Conservation (phyloP, 1,140 invertebrate genomes). For the Hycleus cichorii region DNA sequence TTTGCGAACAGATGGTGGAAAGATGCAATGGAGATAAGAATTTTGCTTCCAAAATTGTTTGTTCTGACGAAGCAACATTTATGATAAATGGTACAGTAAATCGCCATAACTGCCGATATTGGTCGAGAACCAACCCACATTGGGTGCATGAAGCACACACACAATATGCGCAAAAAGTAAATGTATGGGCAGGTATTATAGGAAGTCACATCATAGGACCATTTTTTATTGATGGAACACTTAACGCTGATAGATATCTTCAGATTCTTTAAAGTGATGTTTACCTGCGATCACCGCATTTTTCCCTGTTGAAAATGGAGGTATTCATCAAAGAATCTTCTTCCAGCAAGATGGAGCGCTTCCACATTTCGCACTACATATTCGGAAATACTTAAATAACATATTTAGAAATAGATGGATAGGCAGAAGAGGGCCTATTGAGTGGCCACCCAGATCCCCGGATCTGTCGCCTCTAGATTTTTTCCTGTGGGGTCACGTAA, state of each 20-base stretch:
- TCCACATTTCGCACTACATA: too few relatives aligned
- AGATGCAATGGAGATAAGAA: conserved; percentile 1
- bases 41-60: conserved; percentile 8
- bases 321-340: too few relatives aligned
- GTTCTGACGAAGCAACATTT: conserved; percentile 4
- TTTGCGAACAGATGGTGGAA: conserved; percentile 9
- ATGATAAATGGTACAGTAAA: conserved; percentile 5
- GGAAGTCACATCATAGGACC: conserved; percentile 3
- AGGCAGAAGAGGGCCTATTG: too few relatives aligned
- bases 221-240: conserved; percentile 1
- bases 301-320: too few relatives aligned
- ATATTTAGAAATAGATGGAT: too few relatives aligned
- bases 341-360: too few relatives aligned
- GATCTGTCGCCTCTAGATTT: too few relatives aligned
- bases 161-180: neutral
- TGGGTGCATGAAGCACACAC: conserved; percentile 4
- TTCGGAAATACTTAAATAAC: too few relatives aligned
- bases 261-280: too few relatives aligned
- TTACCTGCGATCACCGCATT: too few relatives aligned
- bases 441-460: too few relatives aligned
- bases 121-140: conserved; percentile 6
- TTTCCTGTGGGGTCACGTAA: too few relatives aligned
- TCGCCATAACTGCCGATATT: conserved; percentile 7
- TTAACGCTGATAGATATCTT: conserved; percentile 4
- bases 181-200: conserved; percentile 1